Base-by-base conservation (phyloP, 1,140 invertebrate genomes). In the Neodiprion fabricii region DNA sequence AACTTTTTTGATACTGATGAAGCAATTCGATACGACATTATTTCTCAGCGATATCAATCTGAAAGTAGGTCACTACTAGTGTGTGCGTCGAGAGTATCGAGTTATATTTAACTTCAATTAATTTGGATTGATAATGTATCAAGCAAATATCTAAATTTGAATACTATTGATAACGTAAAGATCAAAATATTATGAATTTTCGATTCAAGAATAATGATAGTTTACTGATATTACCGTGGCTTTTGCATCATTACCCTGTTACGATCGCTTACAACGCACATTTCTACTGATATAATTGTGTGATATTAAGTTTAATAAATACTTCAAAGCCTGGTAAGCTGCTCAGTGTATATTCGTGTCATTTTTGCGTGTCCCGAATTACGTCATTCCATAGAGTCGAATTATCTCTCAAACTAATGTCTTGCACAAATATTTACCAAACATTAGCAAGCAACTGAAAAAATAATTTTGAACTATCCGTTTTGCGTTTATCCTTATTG, bases 261-360 rank as follows among this genome's bases (percentile, higher is more conserved):
- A 61, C 53, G 53, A 61, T 61, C 53, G 53, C 53, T 61, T 61
- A 17, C n/a, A 12, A 9, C 53, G 53, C 53, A 61, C 53, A 61
- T 61, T 61, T 61, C 11, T 61, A 61, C 53, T 17, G 53, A 61
- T 61, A 61, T 61, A 14, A 61, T 61, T 61, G 53, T 61, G 53
- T 61, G 53, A 61, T 61, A 61, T 61, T 61, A 61, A 61, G 53
- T 61, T 61, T 61, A 61, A 61, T 61, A 61, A 61, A 61, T 61
- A 61, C 53, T 17, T 61, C 53, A 61, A 61, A 61, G 53, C 53
- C n/a, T 61, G 53, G 53, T 12, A 61, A 17, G 9, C n/a, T 14
- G n/a, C n/a, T 61, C n/a, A 61, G 11, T 17, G 53, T 17, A 61
- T 40, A 40, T 40, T 40, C 28, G 28, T 40, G 28, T 40, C 1